Conservation (phyloP, 2,797 vertebrate species). For the Manis javanica region DNA sequence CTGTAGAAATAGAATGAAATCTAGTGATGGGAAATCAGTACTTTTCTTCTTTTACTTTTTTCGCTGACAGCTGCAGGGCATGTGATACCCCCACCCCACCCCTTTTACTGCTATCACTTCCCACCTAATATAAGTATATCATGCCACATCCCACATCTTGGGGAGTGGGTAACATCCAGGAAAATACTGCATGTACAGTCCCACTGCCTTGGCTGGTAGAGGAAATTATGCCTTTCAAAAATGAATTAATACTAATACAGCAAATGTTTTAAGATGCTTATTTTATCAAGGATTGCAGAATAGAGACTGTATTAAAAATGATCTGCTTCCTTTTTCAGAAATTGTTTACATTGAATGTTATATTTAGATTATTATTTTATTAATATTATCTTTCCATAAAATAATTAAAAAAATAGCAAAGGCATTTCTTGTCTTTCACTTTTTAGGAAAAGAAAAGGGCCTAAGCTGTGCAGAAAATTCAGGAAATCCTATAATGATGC, state of each 20-base stretch:
- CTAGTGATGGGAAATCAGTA: not conserved
- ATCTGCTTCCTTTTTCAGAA: not conserved
- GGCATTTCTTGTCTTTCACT: not conserved
- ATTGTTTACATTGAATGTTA: not conserved
- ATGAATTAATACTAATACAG: not conserved
- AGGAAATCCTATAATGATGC: not conserved
- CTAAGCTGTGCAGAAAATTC: not conserved
- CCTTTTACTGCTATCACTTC: not conserved
- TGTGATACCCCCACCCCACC: not conserved
- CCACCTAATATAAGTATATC: too few species aligned
- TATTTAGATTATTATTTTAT: not conserved
- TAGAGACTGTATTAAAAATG: not conserved
- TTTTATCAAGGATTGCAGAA: conserved; percentile 14
- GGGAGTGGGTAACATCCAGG: not conserved
- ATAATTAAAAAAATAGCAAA: not conserved
- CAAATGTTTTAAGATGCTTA: not conserved
- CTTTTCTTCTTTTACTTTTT: not conserved
- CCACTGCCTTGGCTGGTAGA: not conserved
- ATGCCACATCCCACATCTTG: not conserved
- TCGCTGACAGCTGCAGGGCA: not conserved
- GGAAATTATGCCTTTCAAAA: not conserved
- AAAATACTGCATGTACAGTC: not conserved
- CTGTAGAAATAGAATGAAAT: not conserved
- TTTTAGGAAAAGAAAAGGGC: conserved; percentile 42
- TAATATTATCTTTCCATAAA: conserved; percentile 6